phyloP scores from a whole-genome alignment of 1,140 invertebrate genomes.

The Holcopasites calliopsidis region DNA sequence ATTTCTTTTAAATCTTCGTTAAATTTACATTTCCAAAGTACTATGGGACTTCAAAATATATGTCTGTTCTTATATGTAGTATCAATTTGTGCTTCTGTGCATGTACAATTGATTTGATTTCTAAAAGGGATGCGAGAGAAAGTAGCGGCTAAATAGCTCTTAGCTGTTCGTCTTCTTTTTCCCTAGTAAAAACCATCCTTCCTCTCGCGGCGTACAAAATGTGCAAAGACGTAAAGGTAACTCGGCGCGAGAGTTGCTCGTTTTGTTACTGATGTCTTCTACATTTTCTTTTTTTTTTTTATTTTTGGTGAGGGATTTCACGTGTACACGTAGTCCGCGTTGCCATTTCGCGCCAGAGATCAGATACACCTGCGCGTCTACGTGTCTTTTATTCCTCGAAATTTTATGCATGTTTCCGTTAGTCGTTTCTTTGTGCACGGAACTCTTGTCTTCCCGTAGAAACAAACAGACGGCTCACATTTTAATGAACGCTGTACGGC shows the following conservation, averaged over 20 bases:
- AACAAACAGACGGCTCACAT: conserved; percentile 2
- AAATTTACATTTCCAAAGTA: no score
- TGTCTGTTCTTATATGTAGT: conserved; percentile 35
- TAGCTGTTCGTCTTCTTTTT: background rate
- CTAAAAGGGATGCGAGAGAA: conserved; percentile 2
- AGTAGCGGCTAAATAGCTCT: conserved; percentile 25
- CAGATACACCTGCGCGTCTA: conserved; percentile 26
- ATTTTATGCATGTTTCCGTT: conserved; percentile 1
- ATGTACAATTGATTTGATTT: conserved; percentile 6
- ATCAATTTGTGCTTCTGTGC: conserved; percentile 11
- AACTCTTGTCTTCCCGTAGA: background rate
- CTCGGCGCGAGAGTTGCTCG: background rate
- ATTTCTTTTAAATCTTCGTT: no score
- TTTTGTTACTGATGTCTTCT: background rate
- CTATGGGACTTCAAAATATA: conserved; percentile 55
- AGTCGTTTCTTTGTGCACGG: conserved; percentile 3
- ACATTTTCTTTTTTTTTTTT: background rate
- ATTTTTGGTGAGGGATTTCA: background rate
- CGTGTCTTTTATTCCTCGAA: conserved; percentile 34
- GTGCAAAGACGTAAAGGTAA: background rate
- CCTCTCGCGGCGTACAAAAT: background rate
- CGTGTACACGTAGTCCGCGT: conserved; percentile 1
- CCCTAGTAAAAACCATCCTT: background rate
- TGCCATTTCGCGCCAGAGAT: conserved; percentile 3
- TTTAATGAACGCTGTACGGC: background rate